Evolutionary conservation across 2,888 invertebrate species (phyloP).

Genomic region (Bedellia somnulentella): DNA sequence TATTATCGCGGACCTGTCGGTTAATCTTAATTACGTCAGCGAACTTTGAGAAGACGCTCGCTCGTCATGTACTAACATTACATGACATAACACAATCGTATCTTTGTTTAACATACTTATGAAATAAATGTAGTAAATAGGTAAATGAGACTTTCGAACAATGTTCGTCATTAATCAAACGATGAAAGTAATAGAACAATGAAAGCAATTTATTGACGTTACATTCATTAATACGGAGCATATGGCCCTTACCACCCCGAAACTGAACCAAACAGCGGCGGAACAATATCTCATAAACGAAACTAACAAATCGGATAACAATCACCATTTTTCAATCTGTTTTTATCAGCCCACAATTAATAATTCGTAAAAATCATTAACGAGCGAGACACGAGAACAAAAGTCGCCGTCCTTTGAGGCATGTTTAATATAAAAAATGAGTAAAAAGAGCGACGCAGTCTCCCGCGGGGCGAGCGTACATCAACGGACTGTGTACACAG

Average conservation of each 20-base stretch:
- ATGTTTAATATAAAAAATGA: conserved; percentile 32
- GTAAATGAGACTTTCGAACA: too few species aligned
- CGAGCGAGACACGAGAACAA: conserved; percentile 52
- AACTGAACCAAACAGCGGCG: conserved; percentile 11
- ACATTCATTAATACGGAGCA: conserved; percentile 1
- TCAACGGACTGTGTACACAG: conserved; percentile 21
- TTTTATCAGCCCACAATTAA: conserved; percentile 51
- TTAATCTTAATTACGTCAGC: conserved; percentile 5
- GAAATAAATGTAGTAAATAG: too few species aligned
- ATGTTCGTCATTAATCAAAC: too few species aligned
- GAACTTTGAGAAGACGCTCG: too few species aligned
- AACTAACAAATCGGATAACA: conserved; percentile 27
- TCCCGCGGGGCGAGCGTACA: conserved; percentile 30
- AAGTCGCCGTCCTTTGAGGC: conserved; percentile 54
- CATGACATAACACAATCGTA: too few species aligned
- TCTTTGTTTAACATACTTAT: too few species aligned
- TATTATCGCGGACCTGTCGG: conserved; percentile 4
- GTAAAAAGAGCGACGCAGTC: conserved; percentile 19
- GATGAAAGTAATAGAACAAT: conserved; percentile 4
- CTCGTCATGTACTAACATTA: too few species aligned
- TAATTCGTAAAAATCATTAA: conserved; percentile 60
- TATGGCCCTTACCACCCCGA: conserved; percentile 12
- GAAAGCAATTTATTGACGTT: conserved; percentile 3
- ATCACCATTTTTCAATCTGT: conserved; percentile 51
- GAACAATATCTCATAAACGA: conserved; percentile 13